These are phyloP conservation scores for Apostichopus leukothele DNA, from an alignment of 53 echinoderm and acorn worm genomes.

Conservation along the genomic window DNA sequence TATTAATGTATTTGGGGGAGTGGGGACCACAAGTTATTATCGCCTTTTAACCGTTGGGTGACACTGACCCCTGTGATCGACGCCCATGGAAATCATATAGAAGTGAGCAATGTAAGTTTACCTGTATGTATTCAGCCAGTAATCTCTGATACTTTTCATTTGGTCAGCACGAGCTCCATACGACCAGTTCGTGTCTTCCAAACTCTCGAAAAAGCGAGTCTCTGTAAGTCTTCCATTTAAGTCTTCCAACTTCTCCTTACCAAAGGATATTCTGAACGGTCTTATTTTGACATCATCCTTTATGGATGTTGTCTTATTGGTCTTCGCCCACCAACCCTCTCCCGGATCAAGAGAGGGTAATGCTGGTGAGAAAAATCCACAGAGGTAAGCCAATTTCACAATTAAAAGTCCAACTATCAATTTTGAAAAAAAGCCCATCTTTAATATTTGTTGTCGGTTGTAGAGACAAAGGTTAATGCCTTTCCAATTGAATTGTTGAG, in stretches of 20 bases:
- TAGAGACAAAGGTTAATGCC: too few relatives aligned
- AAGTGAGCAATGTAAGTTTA: not conserved
- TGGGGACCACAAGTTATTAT: too few relatives aligned
- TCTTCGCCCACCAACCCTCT: constrained; percentile 89
- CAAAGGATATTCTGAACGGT: constrained; percentile 57
- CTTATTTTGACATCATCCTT: constrained; percentile 65
- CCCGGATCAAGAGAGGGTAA: constrained; percentile 64
- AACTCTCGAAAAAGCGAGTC: constrained; percentile 66
- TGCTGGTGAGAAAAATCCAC: constrained; percentile 51
- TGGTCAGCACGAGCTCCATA: constrained; percentile 74
- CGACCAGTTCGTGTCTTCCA: constrained; percentile 69
- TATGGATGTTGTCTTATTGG: constrained; percentile 48
- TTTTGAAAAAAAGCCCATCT: constrained; percentile 16
- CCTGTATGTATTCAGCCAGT: constrained; percentile 83
- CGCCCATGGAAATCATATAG: too few relatives aligned
- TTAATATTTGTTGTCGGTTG: too few relatives aligned
- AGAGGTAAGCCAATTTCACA: constrained; percentile 26
- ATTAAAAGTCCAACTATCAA: not conserved
- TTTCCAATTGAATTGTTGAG: too few relatives aligned
- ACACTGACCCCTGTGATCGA: too few relatives aligned
- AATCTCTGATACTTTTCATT: constrained; percentile 72
- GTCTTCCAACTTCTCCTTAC: constrained; percentile 53
- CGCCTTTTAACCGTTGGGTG: too few relatives aligned
- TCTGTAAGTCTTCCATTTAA: constrained; percentile 50
- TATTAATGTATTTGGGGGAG: too few relatives aligned